Evolutionary conservation across 2,888 invertebrate genomes (phyloP).

Genomic region (Macroteleia sp.): DNA sequence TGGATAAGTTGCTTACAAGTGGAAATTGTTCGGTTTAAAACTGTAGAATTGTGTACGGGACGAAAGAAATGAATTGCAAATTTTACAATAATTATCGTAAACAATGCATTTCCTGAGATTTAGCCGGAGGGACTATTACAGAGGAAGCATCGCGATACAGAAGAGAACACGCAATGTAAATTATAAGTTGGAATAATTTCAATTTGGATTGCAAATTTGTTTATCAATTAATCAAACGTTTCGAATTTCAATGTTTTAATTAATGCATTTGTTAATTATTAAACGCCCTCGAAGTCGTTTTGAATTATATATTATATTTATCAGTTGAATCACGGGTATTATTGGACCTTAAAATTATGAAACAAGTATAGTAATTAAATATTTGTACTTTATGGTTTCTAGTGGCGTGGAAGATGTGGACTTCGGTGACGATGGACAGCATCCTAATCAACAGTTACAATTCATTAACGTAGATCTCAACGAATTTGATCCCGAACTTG

Average conservation of each 20-base stretch:
- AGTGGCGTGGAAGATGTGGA: conserved; percentile 82
- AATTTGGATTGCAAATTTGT: conserved; percentile 15
- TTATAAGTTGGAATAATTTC: not conserved
- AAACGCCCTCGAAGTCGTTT: too few species aligned
- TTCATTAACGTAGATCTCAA: conserved; percentile 90
- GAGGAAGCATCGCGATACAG: conserved; percentile 5
- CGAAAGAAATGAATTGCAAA: conserved; percentile 51
- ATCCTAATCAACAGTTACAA: conserved; percentile 66
- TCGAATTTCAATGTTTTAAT: too few species aligned
- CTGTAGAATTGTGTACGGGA: conserved; percentile 1
- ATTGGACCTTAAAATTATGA: too few species aligned
- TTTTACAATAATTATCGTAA: conserved; percentile 42
- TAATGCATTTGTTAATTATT: too few species aligned
- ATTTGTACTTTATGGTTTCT: too few species aligned
- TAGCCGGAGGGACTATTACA: not conserved
- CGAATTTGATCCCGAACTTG: conserved; percentile 92
- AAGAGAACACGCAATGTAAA: conserved; percentile 3
- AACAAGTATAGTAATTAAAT: too few species aligned
- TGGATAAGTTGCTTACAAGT: too few species aligned
- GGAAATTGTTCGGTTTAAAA: too few species aligned
- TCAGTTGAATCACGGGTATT: too few species aligned
- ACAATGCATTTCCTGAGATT: conserved; percentile 54
- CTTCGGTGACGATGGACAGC: conserved; percentile 76
- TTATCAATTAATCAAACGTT: conserved; percentile 15
- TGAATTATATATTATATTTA: too few species aligned